phyloP scores from a whole-genome alignment of 1,140 invertebrate species.

The Drosophila tristis region DNA sequence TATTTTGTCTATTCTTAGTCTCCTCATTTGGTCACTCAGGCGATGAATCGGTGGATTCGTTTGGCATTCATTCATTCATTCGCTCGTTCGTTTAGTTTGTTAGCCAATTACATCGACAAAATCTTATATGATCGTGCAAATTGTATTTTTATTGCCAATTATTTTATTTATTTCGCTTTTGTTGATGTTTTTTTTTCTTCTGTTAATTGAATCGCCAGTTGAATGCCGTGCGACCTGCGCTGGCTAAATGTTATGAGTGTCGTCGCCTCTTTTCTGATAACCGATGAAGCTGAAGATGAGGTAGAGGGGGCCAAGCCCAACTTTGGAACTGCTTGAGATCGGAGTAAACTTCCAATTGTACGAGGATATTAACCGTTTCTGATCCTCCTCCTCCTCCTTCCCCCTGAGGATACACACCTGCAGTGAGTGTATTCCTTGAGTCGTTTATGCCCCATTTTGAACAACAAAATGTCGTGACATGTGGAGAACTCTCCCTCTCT shows the following conservation, averaged over 20 bases:
- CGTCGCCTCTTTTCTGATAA: constrained; percentile 4
- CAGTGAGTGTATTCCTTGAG: neutral
- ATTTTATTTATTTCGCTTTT: constrained; percentile 77
- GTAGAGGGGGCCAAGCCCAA: neutral
- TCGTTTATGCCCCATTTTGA: constrained; percentile 2
- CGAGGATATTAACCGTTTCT: too few species aligned
- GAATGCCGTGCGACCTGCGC: constrained; percentile 22
- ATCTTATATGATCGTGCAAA: constrained; percentile 79
- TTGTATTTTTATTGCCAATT: constrained; percentile 82
- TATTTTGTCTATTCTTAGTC: too few species aligned
- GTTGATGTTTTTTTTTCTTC: constrained; percentile 28
- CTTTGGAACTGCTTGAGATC: too few species aligned
- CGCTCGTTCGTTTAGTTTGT: constrained; percentile 21
- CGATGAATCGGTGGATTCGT: neutral
- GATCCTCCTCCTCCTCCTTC: too few species aligned
- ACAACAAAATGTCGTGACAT: constrained; percentile 34
- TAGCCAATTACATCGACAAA: constrained; percentile 47
- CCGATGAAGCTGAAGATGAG: constrained; percentile 8
- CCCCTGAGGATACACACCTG: too few species aligned
- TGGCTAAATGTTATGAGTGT: constrained; percentile 40
- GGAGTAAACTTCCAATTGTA: too few species aligned
- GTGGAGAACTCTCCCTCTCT: neutral
- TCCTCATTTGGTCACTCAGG: too few species aligned
- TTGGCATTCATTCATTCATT: constrained; percentile 20
- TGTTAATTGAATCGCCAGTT: constrained; percentile 38